Evolutionary conservation across 2,888 invertebrate species (phyloP).

Genomic region (Ophioninae sp.): DNA sequence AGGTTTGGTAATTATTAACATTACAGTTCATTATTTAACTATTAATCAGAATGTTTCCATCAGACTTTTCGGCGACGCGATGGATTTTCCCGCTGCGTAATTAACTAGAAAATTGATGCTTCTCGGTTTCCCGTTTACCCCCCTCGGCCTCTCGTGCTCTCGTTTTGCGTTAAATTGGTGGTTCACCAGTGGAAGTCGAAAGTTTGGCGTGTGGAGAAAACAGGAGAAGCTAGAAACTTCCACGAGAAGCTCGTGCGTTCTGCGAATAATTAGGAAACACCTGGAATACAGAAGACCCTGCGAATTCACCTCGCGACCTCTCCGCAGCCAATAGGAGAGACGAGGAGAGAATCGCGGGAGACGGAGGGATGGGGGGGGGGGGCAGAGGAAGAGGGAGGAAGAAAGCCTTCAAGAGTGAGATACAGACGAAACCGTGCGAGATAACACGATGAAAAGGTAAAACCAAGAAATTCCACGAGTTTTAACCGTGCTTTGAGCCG

Average conservation of each 20-base stretch:
- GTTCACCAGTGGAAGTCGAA: conserved; percentile 42
- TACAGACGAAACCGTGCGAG: conserved; percentile 11
- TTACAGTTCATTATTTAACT: neutral
- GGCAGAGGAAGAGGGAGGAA: conserved; percentile 4
- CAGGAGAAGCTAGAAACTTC: conserved; percentile 57
- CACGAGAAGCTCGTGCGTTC: conserved; percentile 61
- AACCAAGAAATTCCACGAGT: conserved; percentile 53
- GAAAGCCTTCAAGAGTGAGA: conserved; percentile 23
- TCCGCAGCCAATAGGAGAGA: conserved; percentile 18
- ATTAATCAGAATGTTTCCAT: neutral
- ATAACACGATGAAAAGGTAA: conserved; percentile 19
- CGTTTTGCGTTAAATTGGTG: conserved; percentile 27
- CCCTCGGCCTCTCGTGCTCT: conserved; percentile 12
- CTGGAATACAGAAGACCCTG: conserved; percentile 59
- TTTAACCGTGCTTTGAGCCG: conserved; percentile 55
- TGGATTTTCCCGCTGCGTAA: conserved; percentile 55
- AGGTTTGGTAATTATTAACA: neutral
- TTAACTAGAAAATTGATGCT: conserved; percentile 64
- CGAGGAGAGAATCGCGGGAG: neutral
- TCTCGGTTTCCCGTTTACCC: conserved; percentile 28
- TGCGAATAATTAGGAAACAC: conserved; percentile 69
- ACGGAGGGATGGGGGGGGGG: too few relatives aligned
- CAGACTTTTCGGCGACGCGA: conserved; percentile 21
- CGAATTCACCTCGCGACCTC: conserved; percentile 25
- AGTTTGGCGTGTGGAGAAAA: conserved; percentile 44